Base-by-base conservation (phyloP, 2,888 invertebrate genomes). In the Parnassius smintheus region DNA sequence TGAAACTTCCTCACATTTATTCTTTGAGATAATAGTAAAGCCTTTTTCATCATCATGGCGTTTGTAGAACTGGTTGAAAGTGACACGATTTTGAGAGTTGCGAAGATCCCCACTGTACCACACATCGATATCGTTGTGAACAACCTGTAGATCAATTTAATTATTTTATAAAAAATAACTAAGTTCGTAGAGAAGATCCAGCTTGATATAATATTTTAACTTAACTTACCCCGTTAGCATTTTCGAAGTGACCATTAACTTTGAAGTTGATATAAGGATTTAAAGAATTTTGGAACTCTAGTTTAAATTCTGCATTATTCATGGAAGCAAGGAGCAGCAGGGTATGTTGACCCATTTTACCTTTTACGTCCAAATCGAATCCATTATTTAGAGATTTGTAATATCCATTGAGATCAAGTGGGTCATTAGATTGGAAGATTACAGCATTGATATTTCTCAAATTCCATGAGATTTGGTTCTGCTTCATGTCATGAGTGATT, bases 31-130 rank as follows among this genome's bases (percentile, higher is more conserved):
- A 1, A 94, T 59, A 18, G 87, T 85, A 70, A 88, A 93, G 0
- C 86, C 76, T 0, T 79, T 69, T 0, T 80, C 75, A 50, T 82
- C 80, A 52, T 75, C 76, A 69, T 86, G 80, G 66, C 85, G 83
- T 64, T 91, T 92, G 48, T 85, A 73, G 52, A 85, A 77, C 65
- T 92, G 91, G 56, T 78, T 80, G 4, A 94, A 59, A 0, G 92
- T 90, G 1, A 95, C 71, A 13, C 93, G 91, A 68, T 94, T 93
- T 35, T 84, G 83, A 50, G 92, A 84, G 46, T 93, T 93, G 11
- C 92, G 88, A 10, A 94, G 85, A 71, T 95, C 95, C 0, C 88
- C 82, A 0, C 95, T 95, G 73, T 95, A 95, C 25, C 92, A 81
- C 10, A 96, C 71, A 49, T 93, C 86, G 2, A 94, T 70, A 55